Percentiles rank a stretch among this genome's conserved stretches.
These are phyloP conservation scores for Drosophila micromelanica DNA, from an alignment of 1,140 invertebrate species.

Conservation along the genomic window DNA sequence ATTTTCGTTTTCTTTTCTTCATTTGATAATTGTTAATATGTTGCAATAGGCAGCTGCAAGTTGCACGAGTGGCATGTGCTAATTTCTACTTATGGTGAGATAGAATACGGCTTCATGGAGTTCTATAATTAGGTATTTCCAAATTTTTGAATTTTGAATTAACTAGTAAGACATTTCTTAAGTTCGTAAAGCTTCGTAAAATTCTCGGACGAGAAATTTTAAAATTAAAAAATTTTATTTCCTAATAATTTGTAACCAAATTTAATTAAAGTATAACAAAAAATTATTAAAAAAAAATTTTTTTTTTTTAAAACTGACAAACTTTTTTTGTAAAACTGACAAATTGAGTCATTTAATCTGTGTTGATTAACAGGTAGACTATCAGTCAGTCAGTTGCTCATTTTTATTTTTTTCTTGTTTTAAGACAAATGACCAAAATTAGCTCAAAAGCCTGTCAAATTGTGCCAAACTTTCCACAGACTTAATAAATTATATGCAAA, in stretches of 20 bases:
- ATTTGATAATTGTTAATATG: slow-evolving; percentile 57
- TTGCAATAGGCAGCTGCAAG: slow-evolving; percentile 37
- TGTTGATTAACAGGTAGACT: background rate
- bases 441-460: slow-evolving; percentile 30
- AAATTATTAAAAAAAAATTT: too few species aligned
- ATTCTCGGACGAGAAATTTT: too few species aligned
- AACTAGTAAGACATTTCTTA: too few species aligned
- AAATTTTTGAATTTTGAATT: too few species aligned
- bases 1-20: slow-evolving; percentile 18
- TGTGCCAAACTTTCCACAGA: background rate
- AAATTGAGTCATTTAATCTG: background rate
- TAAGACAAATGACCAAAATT: slow-evolving; percentile 17
- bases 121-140: too few species aligned
- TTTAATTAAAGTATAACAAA: too few species aligned
- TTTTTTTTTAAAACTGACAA: background rate
- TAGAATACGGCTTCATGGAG: too few species aligned
- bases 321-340: background rate
- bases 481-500: slow-evolving; percentile 73
- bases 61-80: slow-evolving; percentile 13
- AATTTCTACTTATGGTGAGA: slow-evolving; percentile 1
- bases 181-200: too few species aligned
- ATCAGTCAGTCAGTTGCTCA: background rate
- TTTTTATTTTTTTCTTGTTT: background rate
- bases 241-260: too few species aligned
- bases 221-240: too few species aligned